Evolutionary conservation across 2,797 vertebrate species (phyloP).

Genomic region (Microctenopoma lineatum): DNA sequence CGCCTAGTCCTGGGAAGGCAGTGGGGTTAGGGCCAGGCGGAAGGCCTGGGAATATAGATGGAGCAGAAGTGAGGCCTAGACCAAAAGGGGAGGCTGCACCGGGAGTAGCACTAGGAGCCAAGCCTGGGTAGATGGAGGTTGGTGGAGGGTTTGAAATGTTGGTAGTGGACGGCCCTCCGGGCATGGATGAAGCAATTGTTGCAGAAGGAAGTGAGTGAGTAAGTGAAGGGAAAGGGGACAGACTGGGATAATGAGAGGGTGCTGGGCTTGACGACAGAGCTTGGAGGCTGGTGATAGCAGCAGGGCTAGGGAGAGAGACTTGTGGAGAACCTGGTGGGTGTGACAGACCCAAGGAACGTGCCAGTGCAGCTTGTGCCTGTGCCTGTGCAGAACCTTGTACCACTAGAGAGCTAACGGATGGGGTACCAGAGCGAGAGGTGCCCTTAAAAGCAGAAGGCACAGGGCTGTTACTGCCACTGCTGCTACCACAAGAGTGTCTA

Average conservation of each 20-base stretch:
- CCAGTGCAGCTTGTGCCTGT: slow-evolving; percentile 78
- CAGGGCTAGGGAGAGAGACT: slow-evolving; percentile 85
- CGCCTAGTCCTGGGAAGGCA: slow-evolving; percentile 90
- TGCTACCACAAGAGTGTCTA: slow-evolving; percentile 70
- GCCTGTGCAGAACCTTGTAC: slow-evolving; percentile 75
- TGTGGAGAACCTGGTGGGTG: slow-evolving; percentile 86
- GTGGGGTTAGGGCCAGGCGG: slow-evolving; percentile 85
- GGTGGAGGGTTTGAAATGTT: slow-evolving; percentile 70
- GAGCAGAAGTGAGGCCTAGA: slow-evolving; percentile 88
- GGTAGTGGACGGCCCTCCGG: slow-evolving; percentile 68
- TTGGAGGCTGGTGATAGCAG: slow-evolving; percentile 83
- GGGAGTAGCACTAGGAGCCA: slow-evolving; percentile 78
- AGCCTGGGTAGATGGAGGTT: slow-evolving; percentile 78
- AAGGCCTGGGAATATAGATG: slow-evolving; percentile 89
- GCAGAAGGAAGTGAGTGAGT: slow-evolving; percentile 83
- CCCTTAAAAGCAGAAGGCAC: slow-evolving; percentile 94
- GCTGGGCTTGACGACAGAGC: slow-evolving; percentile 85
- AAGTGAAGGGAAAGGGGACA: slow-evolving; percentile 88
- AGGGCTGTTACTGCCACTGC: slow-evolving; percentile 88
- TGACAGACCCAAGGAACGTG: slow-evolving; percentile 83
- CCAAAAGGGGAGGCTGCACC: slow-evolving; percentile 86
- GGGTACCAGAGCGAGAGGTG: slow-evolving; percentile 86
- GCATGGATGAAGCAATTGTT: slow-evolving; percentile 76
- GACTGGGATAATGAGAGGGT: slow-evolving; percentile 86
- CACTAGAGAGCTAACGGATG: slow-evolving; percentile 86